A percentile compares a stretch with the other conserved stretches of the same genome.
phyloP scores from a whole-genome alignment of 2,113 vertebrate genomes.

The Notechis scutatus region DNA sequence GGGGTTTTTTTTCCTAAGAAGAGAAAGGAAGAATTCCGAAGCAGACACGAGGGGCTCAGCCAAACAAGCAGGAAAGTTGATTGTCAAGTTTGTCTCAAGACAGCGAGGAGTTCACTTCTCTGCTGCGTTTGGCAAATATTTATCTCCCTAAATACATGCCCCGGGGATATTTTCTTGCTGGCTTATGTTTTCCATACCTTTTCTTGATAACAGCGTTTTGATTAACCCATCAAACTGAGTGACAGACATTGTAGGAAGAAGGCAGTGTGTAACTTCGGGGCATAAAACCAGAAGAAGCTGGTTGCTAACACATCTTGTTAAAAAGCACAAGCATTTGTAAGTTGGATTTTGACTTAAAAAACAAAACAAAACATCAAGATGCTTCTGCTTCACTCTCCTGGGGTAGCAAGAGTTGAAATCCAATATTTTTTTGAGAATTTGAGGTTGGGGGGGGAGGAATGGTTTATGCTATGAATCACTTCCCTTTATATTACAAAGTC shows the following conservation, averaged over 20 bases:
- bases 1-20: neutral
- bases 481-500: neutral
- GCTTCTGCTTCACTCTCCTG: neutral
- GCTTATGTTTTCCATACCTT: neutral
- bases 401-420: neutral
- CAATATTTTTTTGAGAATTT: neutral
- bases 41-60: neutral
- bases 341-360: neutral
- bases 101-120: neutral
- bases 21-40: slow-evolving; percentile 11
- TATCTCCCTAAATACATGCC: neutral
- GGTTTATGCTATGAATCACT: neutral
- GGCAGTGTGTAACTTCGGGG: neutral
- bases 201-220: neutral
- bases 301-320: neutral
- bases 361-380: neutral
- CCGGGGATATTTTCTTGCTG: neutral
- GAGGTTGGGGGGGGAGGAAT: neutral
- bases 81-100: slow-evolving; percentile 12
- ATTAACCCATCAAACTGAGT: neutral
- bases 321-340: neutral
- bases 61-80: neutral
- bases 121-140: slow-evolving; percentile 6
- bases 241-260: neutral
- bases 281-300: neutral